phyloP scores from a whole-genome alignment of 1,140 invertebrate genomes.

The Megathymus violae region DNA sequence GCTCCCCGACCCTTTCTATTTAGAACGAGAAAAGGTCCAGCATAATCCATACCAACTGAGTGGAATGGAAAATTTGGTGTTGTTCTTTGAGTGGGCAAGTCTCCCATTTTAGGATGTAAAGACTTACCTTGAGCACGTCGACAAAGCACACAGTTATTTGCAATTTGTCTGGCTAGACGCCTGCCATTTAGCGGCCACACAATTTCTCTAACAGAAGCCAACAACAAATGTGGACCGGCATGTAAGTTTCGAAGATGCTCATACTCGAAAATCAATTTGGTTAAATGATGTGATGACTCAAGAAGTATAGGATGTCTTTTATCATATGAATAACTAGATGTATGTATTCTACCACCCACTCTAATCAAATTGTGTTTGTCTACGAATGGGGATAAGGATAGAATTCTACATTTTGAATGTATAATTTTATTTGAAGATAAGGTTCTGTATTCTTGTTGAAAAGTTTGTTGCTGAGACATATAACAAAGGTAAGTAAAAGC shows the following conservation, averaged over 20 bases:
- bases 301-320: conserved; percentile 74
- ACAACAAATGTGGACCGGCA: conserved; percentile 42
- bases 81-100: conserved; percentile 43
- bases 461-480: conserved; percentile 37
- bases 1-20: conserved; percentile 41
- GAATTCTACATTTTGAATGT: conserved; percentile 33
- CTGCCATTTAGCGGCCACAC: conserved; percentile 52
- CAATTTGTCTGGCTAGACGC: conserved; percentile 24
- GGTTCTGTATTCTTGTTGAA: conserved; percentile 32
- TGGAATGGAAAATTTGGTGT: conserved; percentile 41
- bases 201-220: background rate
- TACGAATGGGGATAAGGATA: conserved; percentile 74
- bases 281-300: conserved; percentile 54
- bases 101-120: conserved; percentile 31
- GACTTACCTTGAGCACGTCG: conserved; percentile 13
- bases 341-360: conserved; percentile 63
- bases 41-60: conserved; percentile 51
- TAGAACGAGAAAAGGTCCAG: conserved; percentile 37
- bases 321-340: conserved; percentile 48
- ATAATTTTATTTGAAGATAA: conserved; percentile 21
- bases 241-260: conserved; percentile 58
- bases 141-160: conserved; percentile 28
- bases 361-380: conserved; percentile 58
- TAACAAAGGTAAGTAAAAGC: conserved; percentile 32
- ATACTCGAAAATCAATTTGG: conserved; percentile 56